phyloP scores from a whole-genome alignment of 1,140 invertebrate genomes.

The Archivesica marissinica region DNA sequence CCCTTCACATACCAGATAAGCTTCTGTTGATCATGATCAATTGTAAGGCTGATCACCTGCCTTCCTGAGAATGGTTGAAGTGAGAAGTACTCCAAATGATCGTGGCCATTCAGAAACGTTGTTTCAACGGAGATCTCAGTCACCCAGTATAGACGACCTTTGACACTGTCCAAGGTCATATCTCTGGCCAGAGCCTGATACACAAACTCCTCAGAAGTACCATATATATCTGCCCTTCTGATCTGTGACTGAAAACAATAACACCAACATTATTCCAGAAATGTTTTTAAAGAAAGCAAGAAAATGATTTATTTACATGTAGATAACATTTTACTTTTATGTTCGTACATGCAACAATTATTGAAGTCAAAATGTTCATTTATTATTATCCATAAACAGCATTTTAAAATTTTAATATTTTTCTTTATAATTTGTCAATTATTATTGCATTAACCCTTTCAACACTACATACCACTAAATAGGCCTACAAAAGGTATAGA shows the following conservation, averaged over 20 bases:
- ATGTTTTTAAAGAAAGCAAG: background rate
- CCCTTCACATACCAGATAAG: constrained; percentile 75
- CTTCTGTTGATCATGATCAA: constrained; percentile 86
- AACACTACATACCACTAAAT: too few relatives aligned
- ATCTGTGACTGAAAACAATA: constrained; percentile 85
- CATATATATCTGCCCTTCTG: constrained; percentile 88
- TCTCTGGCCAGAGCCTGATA: constrained; percentile 91
- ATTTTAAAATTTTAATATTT: too few relatives aligned
- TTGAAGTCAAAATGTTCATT: too few relatives aligned
- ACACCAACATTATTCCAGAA: too few relatives aligned
- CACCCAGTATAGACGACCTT: constrained; percentile 94
- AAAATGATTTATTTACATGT: background rate
- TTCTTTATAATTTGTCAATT: too few relatives aligned
- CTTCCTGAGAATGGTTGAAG: constrained; percentile 90
- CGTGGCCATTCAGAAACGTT: constrained; percentile 90
- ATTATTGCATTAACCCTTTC: too few relatives aligned
- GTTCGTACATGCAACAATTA: too few relatives aligned
- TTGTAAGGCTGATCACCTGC: constrained; percentile 89
- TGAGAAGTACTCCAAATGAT: constrained; percentile 89
- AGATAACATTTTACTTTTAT: too few relatives aligned
- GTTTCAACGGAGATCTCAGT: constrained; percentile 92
- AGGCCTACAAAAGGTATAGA: too few relatives aligned
- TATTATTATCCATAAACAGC: too few relatives aligned
- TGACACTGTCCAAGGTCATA: constrained; percentile 91
- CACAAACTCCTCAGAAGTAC: constrained; percentile 89